Conservation (phyloP, 1,140 invertebrate species). For the Cotesia vestalis region DNA sequence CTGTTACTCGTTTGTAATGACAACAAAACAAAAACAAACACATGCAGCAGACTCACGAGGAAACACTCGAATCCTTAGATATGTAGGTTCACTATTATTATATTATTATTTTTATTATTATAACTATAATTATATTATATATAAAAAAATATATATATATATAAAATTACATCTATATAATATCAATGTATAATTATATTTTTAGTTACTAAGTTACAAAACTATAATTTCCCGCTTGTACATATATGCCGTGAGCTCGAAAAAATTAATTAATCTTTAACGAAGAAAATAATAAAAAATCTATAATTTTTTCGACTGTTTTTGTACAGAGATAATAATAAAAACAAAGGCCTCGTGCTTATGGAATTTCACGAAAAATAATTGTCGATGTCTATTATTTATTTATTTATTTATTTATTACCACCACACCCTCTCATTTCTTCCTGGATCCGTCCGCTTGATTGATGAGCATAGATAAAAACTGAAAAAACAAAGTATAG, state of each 20-base stretch:
- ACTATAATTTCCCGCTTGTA: slow-evolving; percentile 64
- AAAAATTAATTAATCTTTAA: slow-evolving; percentile 62
- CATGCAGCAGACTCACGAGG: slow-evolving; percentile 37
- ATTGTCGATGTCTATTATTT: slow-evolving; percentile 37
- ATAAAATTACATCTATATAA: slow-evolving; percentile 48
- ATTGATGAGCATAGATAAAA: not conserved
- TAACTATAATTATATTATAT: too few relatives aligned
- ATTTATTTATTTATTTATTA: slow-evolving; percentile 6
- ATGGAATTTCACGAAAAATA: slow-evolving; percentile 65
- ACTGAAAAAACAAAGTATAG: not conserved
- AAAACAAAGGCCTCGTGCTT: slow-evolving; percentile 66
- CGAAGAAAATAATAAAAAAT: slow-evolving; percentile 52
- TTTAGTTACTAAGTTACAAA: slow-evolving; percentile 61
- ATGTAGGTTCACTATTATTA: slow-evolving; percentile 56
- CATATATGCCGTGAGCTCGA: slow-evolving; percentile 64
- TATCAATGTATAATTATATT: slow-evolving; percentile 64
- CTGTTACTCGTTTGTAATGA: slow-evolving; percentile 30
- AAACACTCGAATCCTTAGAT: slow-evolving; percentile 54
- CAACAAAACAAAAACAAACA: slow-evolving; percentile 31
- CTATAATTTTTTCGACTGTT: slow-evolving; percentile 66
- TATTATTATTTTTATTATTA: slow-evolving; percentile 23
- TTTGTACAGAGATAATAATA: slow-evolving; percentile 66
- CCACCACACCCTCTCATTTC: not conserved
- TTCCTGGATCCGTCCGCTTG: not conserved
- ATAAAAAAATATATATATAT: too few relatives aligned